Base-by-base conservation (phyloP, 2,888 invertebrate species). In the Eurois occulta region DNA sequence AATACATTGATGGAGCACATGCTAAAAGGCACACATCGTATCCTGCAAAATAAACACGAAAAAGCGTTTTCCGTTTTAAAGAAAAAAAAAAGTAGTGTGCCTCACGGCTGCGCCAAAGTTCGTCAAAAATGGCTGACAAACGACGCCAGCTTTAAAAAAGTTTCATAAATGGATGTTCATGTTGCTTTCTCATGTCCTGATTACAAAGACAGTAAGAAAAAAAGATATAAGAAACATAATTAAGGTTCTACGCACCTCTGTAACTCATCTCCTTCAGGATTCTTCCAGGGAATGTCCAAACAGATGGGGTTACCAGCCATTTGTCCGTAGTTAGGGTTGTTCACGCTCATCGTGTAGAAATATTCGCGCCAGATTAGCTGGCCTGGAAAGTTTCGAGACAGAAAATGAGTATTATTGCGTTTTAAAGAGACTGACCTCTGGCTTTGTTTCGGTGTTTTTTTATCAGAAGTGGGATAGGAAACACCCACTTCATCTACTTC, bases 281-380 rank as follows among this genome's bases (percentile, higher is more conserved):
- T 93, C 76, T 96, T 97, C 98, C 98, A 98, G 0, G 97, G 97
- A 77, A 98, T 98, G 85, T 97, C 97, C 82, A 98, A 93, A 87
- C 98, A 98, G 76, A 98, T 98, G 2, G 97, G 98, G 92, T 98
- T 98, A 77, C 95, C 96, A 35, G 96, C 95, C 97, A 98, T 98
- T 89, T 97, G 97, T 6, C 97, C 98, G 90, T 97, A 98, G 86
- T 97, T 95, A 0, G 97, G 97, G 92, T 98, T 98, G 90, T 97
- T 97, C 28, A 98, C 97, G 58, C 98, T 98, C 98, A 98, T 98
- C 52, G 98, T 98, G 93, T 98, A 98, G 93, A 98, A 98, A 88
- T 98, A 98, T 90, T 98, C 98, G 48, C 98, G 97, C 98, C 98
- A 98, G 60, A 98, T 97, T 52, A 98, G 92, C 90, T 98, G 98